phyloP scores from a whole-genome alignment of 2,888 invertebrate species.

The Mongoloraphidia duomilia region DNA sequence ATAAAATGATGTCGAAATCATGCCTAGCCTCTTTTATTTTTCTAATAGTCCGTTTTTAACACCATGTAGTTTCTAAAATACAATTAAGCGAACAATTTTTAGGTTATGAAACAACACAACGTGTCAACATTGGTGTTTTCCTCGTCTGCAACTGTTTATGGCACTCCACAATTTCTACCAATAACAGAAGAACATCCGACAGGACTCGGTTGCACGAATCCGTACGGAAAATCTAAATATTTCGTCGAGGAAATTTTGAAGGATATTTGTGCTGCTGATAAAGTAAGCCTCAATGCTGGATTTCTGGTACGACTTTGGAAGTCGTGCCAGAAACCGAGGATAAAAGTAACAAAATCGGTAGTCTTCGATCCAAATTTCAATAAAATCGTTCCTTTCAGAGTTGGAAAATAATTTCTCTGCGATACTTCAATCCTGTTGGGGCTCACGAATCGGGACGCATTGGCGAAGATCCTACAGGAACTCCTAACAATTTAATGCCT shows the following conservation, averaged over 20 bases:
- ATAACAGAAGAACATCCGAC: constrained; percentile 72
- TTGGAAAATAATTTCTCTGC: constrained; percentile 66
- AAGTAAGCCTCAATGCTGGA: constrained; percentile 33
- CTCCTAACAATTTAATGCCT: constrained; percentile 91
- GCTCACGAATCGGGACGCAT: constrained; percentile 80
- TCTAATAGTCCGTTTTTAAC: too few species aligned
- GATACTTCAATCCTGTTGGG: constrained; percentile 95
- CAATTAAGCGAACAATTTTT: constrained; percentile 10
- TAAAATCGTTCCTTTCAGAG: constrained; percentile 32
- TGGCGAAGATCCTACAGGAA: constrained; percentile 84
- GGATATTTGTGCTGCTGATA: constrained; percentile 65
- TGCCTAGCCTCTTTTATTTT: neutral
- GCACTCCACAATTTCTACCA: constrained; percentile 69
- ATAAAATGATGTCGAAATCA: too few species aligned
- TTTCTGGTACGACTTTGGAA: neutral
- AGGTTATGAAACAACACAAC: constrained; percentile 63
- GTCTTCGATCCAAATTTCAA: neutral
- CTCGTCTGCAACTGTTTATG: constrained; percentile 91
- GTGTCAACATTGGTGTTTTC: constrained; percentile 72
- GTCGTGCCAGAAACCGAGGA: neutral
- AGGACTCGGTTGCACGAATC: constrained; percentile 73
- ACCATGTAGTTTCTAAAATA: too few species aligned
- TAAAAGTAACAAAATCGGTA: neutral
- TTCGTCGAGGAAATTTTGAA: constrained; percentile 89
- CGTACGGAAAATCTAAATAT: constrained; percentile 87